A percentile compares a stretch with the other conserved stretches of the same genome.
Conservation (phyloP, 2,113 vertebrate species). For the Herpailurus yagouaroundi region DNA sequence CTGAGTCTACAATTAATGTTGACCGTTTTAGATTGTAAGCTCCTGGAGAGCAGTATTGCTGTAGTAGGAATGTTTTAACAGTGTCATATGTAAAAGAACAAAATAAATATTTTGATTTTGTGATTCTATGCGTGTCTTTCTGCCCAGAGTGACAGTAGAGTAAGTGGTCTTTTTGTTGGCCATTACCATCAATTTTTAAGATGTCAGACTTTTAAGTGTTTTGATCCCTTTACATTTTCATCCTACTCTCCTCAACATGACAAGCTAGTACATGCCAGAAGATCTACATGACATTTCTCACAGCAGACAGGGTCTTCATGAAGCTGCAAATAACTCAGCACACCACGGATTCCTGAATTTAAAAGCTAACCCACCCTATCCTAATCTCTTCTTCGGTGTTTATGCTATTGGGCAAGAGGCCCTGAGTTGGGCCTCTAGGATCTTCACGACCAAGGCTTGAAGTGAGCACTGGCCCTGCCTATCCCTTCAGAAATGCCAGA, state of each 20-base stretch:
- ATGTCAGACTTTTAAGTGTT: neutral
- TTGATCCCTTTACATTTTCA: neutral
- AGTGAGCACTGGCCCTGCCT: neutral
- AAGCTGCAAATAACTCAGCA: neutral
- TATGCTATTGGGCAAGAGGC: neutral
- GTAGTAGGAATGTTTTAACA: slow-evolving; percentile 68
- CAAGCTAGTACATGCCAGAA: neutral
- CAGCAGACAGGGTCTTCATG: neutral
- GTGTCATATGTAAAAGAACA: slow-evolving; percentile 75
- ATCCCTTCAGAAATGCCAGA: neutral
- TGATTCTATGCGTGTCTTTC: slow-evolving; percentile 57
- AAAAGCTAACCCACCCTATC: neutral
- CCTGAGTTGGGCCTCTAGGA: neutral
- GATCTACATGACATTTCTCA: neutral
- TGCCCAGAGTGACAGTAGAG: neutral
- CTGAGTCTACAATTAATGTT: slow-evolving; percentile 65
- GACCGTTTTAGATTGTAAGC: slow-evolving; percentile 75
- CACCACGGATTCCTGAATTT: neutral
- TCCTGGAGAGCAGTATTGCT: slow-evolving; percentile 74
- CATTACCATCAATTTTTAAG: neutral
- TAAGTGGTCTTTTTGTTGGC: neutral
- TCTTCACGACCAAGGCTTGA: neutral
- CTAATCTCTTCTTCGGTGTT: neutral
- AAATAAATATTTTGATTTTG: slow-evolving; percentile 82
- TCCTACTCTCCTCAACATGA: neutral